A percentile compares a stretch with the other conserved stretches of the same genome.
Conservation (phyloP, 2,888 invertebrate species). For the Gortyna flavago region DNA sequence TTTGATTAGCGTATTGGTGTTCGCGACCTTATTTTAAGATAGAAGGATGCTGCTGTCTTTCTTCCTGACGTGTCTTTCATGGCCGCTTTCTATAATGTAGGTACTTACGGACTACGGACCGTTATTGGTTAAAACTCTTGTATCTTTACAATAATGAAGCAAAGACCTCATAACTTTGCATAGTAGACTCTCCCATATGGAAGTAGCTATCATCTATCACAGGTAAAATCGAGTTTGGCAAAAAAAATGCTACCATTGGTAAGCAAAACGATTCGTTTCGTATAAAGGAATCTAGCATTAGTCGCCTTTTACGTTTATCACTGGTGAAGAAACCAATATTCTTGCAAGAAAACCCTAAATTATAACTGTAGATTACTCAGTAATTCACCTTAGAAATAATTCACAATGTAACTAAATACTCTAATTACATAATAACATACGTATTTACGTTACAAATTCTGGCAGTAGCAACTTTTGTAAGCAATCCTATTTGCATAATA, state of each 20-base stretch:
- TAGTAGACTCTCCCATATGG: too few species aligned
- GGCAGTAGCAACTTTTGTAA: constrained; percentile 30
- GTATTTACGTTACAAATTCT: constrained; percentile 48
- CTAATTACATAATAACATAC: constrained; percentile 23
- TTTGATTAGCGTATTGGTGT: not conserved
- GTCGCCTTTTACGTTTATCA: not conserved
- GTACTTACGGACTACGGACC: too few species aligned
- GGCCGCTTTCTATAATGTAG: too few species aligned
- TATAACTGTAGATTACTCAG: not conserved
- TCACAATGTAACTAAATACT: constrained; percentile 28
- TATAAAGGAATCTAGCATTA: not conserved
- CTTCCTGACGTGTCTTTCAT: not conserved
- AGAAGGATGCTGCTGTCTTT: not conserved
- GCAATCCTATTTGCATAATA: constrained; percentile 52
- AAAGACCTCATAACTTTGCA: too few species aligned
- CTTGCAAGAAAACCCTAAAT: not conserved
- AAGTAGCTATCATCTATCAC: too few species aligned
- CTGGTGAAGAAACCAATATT: not conserved
- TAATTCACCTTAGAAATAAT: not conserved
- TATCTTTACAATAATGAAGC: too few species aligned
- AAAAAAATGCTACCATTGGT: too few species aligned
- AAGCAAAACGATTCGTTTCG: too few species aligned
- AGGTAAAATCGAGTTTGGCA: too few species aligned
- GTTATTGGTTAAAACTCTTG: too few species aligned
- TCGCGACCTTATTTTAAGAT: not conserved